Percentiles rank a stretch among this genome's conserved stretches.
phyloP scores from a whole-genome alignment of 2,797 vertebrate species.

The Sorex maritimensis region DNA sequence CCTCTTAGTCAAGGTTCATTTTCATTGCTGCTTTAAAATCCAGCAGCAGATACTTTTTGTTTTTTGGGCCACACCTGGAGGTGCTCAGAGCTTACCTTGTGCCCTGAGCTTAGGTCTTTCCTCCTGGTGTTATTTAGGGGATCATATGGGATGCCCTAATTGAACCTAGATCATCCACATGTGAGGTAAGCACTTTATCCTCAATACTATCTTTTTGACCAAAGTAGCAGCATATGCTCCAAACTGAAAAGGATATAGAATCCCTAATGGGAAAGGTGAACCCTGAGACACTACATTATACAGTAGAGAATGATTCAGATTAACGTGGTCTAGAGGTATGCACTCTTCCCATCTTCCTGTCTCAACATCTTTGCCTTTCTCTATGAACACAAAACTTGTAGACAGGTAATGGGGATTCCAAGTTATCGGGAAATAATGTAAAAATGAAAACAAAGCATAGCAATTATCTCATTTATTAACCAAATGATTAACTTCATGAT shows the following conservation, averaged over 20 bases:
- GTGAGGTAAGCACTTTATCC: too few relatives aligned
- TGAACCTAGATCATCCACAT: too few relatives aligned
- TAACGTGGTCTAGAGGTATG: not conserved
- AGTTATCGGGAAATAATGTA: not conserved
- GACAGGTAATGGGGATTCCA: slow-evolving; percentile 1
- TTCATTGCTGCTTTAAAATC: not conserved
- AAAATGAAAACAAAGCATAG: slow-evolving; percentile 10
- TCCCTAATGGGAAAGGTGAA: not conserved
- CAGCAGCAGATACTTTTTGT: not conserved
- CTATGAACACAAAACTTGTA: not conserved
- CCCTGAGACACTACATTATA: not conserved
- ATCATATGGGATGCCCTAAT: too few relatives aligned
- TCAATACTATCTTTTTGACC: too few relatives aligned
- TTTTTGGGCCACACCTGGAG: not conserved
- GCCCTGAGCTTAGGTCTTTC: too few relatives aligned
- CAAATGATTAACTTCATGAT: slow-evolving; percentile 53
- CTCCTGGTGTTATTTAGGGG: too few relatives aligned
- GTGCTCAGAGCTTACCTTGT: too few relatives aligned
- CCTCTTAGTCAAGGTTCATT: not conserved
- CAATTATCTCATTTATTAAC: slow-evolving; percentile 2
- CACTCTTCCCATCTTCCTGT: not conserved
- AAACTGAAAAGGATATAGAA: not conserved
- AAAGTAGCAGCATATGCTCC: too few relatives aligned
- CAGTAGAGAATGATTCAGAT: not conserved
- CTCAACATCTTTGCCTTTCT: not conserved